A percentile compares a stretch with the other conserved stretches of the same genome.
These are phyloP conservation scores for Saimiri boliviensis DNA, from an alignment of 2,113 vertebrate genomes.

Conservation along the genomic window DNA sequence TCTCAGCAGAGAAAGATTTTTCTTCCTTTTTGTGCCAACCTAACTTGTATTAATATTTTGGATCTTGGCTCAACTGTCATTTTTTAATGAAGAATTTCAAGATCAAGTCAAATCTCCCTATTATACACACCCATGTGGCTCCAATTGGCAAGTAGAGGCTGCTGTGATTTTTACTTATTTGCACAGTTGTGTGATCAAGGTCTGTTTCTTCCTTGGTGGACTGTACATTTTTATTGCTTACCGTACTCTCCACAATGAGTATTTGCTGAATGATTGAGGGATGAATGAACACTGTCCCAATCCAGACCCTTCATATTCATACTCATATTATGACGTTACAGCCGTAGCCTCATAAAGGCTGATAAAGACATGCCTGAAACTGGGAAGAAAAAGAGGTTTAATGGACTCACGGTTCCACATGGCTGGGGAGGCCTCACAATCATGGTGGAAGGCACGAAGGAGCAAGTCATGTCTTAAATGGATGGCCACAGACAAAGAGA, in stretches of 20 bases:
- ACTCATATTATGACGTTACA: neutral
- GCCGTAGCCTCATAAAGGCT: neutral
- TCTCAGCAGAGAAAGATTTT: neutral
- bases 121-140: neutral
- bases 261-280: neutral
- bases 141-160: neutral
- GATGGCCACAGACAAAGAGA: too few relatives aligned
- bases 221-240: neutral
- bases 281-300: neutral
- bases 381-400: too few relatives aligned
- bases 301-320: neutral
- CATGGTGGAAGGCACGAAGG: too few relatives aligned
- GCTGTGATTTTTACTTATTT: neutral
- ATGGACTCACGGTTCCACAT: too few relatives aligned
- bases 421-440: too few relatives aligned
- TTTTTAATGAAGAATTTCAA: neutral
- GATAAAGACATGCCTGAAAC: too few relatives aligned
- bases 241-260: neutral
- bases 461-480: too few relatives aligned
- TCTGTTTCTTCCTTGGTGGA: neutral
- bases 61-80: neutral
- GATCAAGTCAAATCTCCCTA: neutral
- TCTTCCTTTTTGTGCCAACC: neutral
- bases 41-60: slow-evolving; percentile 23
- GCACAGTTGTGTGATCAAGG: neutral